phyloP scores from a whole-genome alignment of 2,113 vertebrate genomes.

The Accipiter cooperii region DNA sequence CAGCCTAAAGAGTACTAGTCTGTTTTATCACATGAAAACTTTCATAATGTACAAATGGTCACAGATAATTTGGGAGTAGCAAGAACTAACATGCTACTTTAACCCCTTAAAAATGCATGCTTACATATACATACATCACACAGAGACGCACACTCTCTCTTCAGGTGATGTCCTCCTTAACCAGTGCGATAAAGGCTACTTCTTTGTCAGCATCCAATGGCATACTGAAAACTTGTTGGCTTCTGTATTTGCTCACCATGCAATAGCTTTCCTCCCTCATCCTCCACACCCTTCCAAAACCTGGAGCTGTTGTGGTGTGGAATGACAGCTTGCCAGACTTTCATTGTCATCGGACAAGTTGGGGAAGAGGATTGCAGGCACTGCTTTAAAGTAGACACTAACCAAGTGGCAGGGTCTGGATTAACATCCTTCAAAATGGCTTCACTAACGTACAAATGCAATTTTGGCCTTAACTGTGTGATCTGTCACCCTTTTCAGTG shows the following conservation, averaged over 20 bases:
- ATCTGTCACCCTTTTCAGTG: background rate
- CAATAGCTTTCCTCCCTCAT: background rate
- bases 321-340: background rate
- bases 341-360: fast-evolving
- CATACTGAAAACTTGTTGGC: background rate
- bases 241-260: background rate
- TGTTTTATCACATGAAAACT: background rate
- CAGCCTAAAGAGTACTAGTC: background rate
- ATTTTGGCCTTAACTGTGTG: background rate
- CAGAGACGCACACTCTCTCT: background rate
- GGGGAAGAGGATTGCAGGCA: background rate
- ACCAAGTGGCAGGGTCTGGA: too few species aligned
- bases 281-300: background rate
- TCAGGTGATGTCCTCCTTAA: background rate
- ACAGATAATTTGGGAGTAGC: background rate
- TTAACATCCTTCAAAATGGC: background rate
- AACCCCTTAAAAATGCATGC: background rate
- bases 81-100: background rate
- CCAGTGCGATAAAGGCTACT: fast-evolving
- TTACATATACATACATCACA: background rate
- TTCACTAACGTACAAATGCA: background rate
- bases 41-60: fast-evolving
- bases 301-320: background rate
- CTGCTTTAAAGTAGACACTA: background rate
- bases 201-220: background rate